Base-by-base conservation (phyloP, 2,888 invertebrate species). In the Meteorus colon region DNA sequence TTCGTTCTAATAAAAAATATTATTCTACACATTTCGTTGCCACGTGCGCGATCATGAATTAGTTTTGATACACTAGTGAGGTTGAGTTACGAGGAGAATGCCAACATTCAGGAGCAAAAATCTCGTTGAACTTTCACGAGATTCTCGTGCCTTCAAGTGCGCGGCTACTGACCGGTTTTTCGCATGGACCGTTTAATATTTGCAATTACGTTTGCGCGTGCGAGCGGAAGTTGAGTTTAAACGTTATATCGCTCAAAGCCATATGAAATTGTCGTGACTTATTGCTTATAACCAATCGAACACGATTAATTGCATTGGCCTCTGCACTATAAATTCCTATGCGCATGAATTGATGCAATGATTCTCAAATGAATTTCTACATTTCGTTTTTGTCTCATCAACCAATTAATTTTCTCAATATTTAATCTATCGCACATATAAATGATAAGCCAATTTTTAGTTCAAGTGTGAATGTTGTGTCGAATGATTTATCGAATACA, bases 111-210 rank as follows among this genome's bases (percentile, higher is more conserved):
- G 24, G 63, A 71, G 72, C 59, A 76, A 79, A 80, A 80, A 79
- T 75, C 77, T 74, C 68, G 78, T 73, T 81, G 79, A 79, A 81
- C 81, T 81, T 81, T 81, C 80, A 78, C 78, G 66, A 67, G 74
- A 77, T 68, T 73, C 31, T 80, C 19, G 81, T 41, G 8, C 41
- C 75, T 76, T 78, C 79, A 78, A 79, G 79, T 77, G 79, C 76
- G 77, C 76, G 77, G 67, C 74, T 60, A 78, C 75, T 60, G 79
- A 81, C 81, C 79, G 80, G 81, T 80, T 81, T 76, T 51, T 70
- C 72, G 76, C 59, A 41, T 59, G 69, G 59, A 31, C 69, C 45
- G 45, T 62, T 60, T 59, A 76, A 67, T 41, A 41, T 78, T 71
- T 63, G 77, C 78, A 67, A 78, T 80, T 77, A 67, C 73, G 75